Evolutionary conservation across 2,888 invertebrate genomes (phyloP), one percentile per base, ranked within the genome.

Genomic region (Agonopterix heracliana): DNA sequence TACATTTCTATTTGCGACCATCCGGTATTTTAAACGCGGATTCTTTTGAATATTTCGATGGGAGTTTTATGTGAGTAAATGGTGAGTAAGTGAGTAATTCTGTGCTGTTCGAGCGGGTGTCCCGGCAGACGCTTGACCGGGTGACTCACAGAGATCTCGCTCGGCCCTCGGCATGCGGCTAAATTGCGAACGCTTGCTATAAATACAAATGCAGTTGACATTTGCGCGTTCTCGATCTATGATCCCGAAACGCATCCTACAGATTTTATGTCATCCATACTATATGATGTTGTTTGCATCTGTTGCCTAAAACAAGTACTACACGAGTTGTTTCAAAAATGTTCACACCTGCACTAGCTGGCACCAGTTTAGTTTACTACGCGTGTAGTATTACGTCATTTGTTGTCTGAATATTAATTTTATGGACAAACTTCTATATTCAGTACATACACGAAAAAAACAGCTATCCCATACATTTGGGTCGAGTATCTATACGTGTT

Each of bases 201-300:
- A 81, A 85, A 85, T 87, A 87, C 78, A 56, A 68, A 63, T 74
- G 72, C 79, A 74, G 74, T 79, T 87, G 88, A 85, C 87, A 88
- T 88, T 87, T 86, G 72, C 75, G 71, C 74, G 83, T 66, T 78
- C 86, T 67, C 79, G 71, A 80, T 82, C 80, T 78, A 74, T 70
- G 70, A 74, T 77, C 77, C 76, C 68, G 63, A 74, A 78, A 67
- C 61, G 66, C 66, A 69, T 71, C 67, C 69, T 69, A 66, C 64
- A 61, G 66, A 64, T 64, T 66, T 60, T 60, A 63, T 68, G 59
- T 64, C 64, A 66, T 55, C 55, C 48, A 50, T 53, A n/a, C 17
- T 14, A 34, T 47, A 51, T 47, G 48, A 38, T 49, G 42, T 17
- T 35, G 44, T 56, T 36, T 50, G 46, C 47, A 45, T 38, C 13